Conservation (phyloP, 2,113 vertebrate species). For the Spermophilus dauricus region DNA sequence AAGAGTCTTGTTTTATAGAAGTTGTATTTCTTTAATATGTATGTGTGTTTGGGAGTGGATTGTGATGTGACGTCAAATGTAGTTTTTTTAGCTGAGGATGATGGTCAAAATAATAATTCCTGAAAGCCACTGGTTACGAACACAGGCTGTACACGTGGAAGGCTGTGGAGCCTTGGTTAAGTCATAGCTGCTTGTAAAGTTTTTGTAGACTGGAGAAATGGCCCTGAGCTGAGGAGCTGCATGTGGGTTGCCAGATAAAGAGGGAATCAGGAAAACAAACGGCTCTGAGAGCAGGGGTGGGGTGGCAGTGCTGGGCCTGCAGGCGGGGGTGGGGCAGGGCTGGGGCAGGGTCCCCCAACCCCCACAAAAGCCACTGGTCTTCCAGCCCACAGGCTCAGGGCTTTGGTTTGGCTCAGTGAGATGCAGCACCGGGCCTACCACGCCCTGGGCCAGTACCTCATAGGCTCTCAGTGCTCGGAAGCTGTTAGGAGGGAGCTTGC, state of each 20-base stretch:
- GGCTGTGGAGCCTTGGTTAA: background rate
- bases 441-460: background rate
- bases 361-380: background rate
- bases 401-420: background rate
- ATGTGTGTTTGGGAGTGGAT: background rate
- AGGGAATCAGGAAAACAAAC: constrained; percentile 70
- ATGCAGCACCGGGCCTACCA: no score
- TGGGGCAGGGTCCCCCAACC: background rate
- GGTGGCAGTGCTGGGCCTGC: background rate
- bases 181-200: constrained; percentile 78
- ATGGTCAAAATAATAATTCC: background rate
- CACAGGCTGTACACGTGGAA: background rate
- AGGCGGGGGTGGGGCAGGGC: background rate
- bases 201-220: constrained; percentile 69
- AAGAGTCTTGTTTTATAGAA: background rate
- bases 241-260: constrained; percentile 77
- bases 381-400: background rate
- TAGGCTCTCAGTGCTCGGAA: background rate
- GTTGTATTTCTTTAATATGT: constrained; percentile 10
- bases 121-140: background rate
- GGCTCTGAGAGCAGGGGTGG: background rate
- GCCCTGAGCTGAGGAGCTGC: constrained; percentile 56
- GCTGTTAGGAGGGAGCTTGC: background rate
- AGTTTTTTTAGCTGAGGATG: background rate
- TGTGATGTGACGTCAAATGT: background rate